phyloP scores from a whole-genome alignment of 2,113 vertebrate species.

The Glaucidium brasilianum region DNA sequence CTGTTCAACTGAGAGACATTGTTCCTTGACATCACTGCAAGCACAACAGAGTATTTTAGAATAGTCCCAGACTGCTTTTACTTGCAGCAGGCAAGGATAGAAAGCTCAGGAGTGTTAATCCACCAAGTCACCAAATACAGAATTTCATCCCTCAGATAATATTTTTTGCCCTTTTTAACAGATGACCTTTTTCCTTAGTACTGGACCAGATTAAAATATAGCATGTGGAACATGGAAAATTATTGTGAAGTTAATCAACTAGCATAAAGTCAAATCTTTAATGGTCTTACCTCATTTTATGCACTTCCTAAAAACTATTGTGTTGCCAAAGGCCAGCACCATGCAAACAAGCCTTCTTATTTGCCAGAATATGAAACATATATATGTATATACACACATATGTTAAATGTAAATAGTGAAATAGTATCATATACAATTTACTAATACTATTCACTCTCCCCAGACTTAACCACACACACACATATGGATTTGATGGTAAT shows the following conservation, averaged over 20 bases:
- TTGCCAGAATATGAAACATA: background rate
- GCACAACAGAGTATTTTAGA: background rate
- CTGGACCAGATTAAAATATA: background rate
- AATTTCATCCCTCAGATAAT: background rate
- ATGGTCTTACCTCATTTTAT: background rate
- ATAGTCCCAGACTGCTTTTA: background rate
- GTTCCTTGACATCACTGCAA: background rate
- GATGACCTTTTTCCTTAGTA: background rate
- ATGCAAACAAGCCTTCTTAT: constrained; percentile 4
- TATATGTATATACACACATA: background rate
- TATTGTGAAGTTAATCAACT: background rate
- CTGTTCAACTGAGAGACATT: background rate
- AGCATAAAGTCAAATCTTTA: background rate
- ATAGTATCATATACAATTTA: background rate
- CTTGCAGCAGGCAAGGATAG: background rate
- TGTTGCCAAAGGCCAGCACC: background rate
- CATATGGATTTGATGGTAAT: background rate
- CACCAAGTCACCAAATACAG: background rate
- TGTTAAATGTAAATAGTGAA: background rate
- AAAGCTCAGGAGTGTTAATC: background rate
- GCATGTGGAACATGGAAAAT: background rate
- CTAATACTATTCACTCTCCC: background rate
- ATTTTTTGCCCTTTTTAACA: background rate
- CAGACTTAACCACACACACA: background rate
- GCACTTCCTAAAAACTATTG: background rate